phyloP scores from a whole-genome alignment of 2,888 invertebrate genomes.

The Monopis laevigella region DNA sequence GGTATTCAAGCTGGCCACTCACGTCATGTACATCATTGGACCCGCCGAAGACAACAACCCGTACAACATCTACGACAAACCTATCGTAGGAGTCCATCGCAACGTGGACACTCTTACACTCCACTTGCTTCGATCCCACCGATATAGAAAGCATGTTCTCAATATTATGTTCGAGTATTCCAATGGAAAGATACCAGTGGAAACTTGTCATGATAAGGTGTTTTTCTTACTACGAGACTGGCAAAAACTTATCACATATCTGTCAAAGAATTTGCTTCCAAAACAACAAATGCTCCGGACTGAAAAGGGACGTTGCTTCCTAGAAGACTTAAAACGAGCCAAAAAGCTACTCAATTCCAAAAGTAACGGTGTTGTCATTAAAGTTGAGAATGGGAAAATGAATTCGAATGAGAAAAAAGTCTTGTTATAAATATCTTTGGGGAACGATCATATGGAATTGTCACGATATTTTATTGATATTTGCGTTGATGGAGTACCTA shows the following conservation, averaged over 20 bases:
- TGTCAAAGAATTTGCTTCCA: slow-evolving; percentile 48
- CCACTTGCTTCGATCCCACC: slow-evolving; percentile 31
- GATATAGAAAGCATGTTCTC: slow-evolving; percentile 27
- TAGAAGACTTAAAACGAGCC: slow-evolving; percentile 47
- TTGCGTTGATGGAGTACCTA: too few relatives aligned
- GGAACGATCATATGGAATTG: background rate
- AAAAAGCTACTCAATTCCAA: slow-evolving; percentile 40
- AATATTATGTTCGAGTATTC: slow-evolving; percentile 54
- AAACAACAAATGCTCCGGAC: slow-evolving; percentile 45
- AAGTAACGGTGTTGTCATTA: slow-evolving; percentile 33
- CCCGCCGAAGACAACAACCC: slow-evolving; percentile 37
- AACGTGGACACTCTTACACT: slow-evolving; percentile 40
- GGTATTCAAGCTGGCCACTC: slow-evolving; percentile 37
- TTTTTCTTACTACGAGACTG: slow-evolving; percentile 48
- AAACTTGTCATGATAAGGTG: slow-evolving; percentile 35
- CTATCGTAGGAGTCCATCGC: slow-evolving; percentile 39
- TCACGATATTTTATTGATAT: too few relatives aligned
- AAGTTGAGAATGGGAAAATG: slow-evolving; percentile 24
- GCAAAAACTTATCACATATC: slow-evolving; percentile 46
- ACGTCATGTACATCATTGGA: slow-evolving; percentile 46
- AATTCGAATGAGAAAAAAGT: slow-evolving; percentile 31
- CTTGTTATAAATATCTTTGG: slow-evolving; percentile 30
- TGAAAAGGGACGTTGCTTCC: slow-evolving; percentile 44
- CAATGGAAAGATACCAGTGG: slow-evolving; percentile 37
- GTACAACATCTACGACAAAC: slow-evolving; percentile 50